Evolutionary conservation across 2,888 invertebrate species (phyloP), one percentile per base, ranked within the genome.

Genomic region (Papilio protenor): DNA sequence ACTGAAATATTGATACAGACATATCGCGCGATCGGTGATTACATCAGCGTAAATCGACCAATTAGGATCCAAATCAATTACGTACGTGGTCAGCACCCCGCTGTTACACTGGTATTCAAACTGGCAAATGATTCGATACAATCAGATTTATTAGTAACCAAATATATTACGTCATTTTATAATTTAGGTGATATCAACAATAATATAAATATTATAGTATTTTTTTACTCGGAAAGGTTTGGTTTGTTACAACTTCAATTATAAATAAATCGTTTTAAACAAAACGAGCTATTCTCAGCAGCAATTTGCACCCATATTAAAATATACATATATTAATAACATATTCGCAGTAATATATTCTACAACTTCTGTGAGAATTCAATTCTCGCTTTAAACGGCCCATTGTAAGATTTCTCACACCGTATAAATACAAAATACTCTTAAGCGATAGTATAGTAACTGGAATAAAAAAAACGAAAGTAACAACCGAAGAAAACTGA

Each of bases 51-150:
- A 84, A 84, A 85, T 80, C 61, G 33, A 66, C 40, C 82, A 72
- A 79, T 80, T 78, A 85, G 81, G 82, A 84, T 84, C 81, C 83
- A 82, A 85, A 85, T 84, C 83, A 85, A 88, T 89, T 84, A 86
- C 82, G 82, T 84, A 83, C 85, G 84, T 82, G 83, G 85, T 81
- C 84, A 82, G 81, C 86, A 76, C 82, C 87, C 86, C 83, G 84
- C 82, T 83, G 85, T 16, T 57, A 45, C 73, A 23, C 47, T 6
- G 45, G 11, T 69, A 45, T 69, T 45, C 45, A 69, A 69, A 45
- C 45, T 69, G 21, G 45, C 45, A 69, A 66, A 21, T n/a, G n/a
- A n/a, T 45, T 45, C n/a, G 45, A 69, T 69, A 69, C 14, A 45
- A 69, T 69, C 66, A 10, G 18, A 40, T 64, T 11, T 66, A 66